Base-by-base conservation (phyloP, 2,888 invertebrate genomes). In the Steinernema hermaphroditum region DNA sequence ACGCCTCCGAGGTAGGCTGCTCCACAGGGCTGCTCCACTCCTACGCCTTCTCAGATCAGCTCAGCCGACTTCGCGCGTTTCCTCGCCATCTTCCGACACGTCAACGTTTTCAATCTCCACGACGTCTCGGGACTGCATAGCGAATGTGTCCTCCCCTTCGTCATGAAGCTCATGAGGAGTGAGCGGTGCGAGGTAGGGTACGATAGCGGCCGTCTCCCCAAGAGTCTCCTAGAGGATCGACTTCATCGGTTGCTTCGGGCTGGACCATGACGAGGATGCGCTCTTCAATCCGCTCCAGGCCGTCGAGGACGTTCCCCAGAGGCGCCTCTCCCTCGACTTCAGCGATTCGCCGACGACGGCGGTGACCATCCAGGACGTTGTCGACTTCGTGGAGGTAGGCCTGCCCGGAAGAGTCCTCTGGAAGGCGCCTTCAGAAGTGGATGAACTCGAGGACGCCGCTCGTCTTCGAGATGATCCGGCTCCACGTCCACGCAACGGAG, bases 301-400 rank as follows among this genome's bases (percentile, higher is more conserved):
- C 44, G 16, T 27, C 22, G 22, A 14, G 43, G 43, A 69, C 69
- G 27, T 69, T 9, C 43, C 43, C 2, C 69, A 69, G 41, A 24
- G 69, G 16, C 34, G 43, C 2, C 27, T 69, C 19, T 46, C 72
- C 22, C 44, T 46, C 46, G 46, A 69, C 43, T 69, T 69, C 29
- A 41, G 32, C 16, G 62, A 62, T 14, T 62, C 62, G 6, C 29
- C 32, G 9, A 8, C 32, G 16, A 32, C 62, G 1, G 27, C 62
- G 29, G 62, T 62, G 2, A 32, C 62, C 16, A 32, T 16, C 16
- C 16, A 62, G 62, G 16, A 62, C 29, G 29, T 62, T 16, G 32
- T 62, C 19, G 32, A 29, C 12, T 62, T 29, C 34, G 32, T 29
- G 1, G 32, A 62, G 62, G 62, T 62, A 2, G 16, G 46, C 12